These are phyloP conservation scores for Pithys albifrons DNA, from an alignment of 2,113 vertebrate species.

Conservation along the genomic window DNA sequence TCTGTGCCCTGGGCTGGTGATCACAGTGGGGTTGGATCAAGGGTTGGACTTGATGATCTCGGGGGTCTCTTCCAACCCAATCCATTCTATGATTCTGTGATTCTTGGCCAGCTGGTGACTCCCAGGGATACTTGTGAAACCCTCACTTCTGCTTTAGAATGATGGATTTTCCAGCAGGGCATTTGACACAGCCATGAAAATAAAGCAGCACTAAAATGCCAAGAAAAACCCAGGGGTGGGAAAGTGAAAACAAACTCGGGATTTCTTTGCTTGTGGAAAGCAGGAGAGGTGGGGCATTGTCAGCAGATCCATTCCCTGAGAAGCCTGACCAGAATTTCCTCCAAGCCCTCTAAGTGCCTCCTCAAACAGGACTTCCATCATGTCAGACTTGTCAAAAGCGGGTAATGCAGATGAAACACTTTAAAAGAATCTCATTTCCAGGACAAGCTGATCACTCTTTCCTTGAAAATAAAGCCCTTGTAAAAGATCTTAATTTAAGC, in stretches of 20 bases:
- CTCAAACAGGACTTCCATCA: constrained; percentile 34
- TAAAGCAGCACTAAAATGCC: not conserved
- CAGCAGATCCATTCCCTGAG: constrained; percentile 20
- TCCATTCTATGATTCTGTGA: too few species aligned
- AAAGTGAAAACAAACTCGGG: not conserved
- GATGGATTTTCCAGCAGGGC: not conserved
- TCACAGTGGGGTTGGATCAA: too few species aligned
- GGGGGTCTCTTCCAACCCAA: too few species aligned
- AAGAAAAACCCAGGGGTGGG: not conserved
- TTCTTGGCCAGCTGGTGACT: not conserved
- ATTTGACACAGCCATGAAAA: not conserved
- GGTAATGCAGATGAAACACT: constrained; percentile 65
- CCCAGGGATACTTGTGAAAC: accelerated
- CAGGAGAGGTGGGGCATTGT: not conserved
- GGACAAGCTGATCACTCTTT: constrained; percentile 58
- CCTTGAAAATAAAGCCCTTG: constrained; percentile 57
- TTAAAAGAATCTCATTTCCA: constrained; percentile 61
- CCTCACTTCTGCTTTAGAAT: not conserved
- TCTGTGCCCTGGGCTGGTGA: too few species aligned
- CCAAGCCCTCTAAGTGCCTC: not conserved
- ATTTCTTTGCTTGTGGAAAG: not conserved
- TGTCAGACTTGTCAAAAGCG: not conserved
- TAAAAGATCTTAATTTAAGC: constrained; percentile 65
- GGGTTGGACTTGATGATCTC: too few species aligned
- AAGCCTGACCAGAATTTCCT: constrained; percentile 29